Evolutionary conservation across 2,888 invertebrate species (phyloP).

Genomic region (Trachelus iudaicus): DNA sequence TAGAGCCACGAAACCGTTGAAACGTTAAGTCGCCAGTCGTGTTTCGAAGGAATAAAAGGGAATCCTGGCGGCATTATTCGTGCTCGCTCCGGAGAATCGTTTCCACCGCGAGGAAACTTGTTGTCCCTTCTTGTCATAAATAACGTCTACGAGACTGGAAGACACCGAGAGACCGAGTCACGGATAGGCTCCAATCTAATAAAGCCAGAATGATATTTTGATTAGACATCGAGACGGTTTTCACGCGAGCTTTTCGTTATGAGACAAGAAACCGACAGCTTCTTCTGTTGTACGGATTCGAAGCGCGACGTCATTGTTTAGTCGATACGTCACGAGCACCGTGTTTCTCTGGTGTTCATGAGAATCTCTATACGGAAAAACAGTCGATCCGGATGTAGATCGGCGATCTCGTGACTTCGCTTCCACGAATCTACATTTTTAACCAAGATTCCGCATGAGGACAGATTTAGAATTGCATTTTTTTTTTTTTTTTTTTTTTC

Average conservation of each 20-base stretch:
- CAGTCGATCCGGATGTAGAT: too few relatives aligned
- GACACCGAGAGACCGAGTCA: background rate
- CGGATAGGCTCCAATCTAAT: too few relatives aligned
- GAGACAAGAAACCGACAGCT: too few relatives aligned
- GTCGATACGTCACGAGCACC: conserved; percentile 45
- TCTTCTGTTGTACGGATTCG: too few relatives aligned
- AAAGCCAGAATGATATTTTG: background rate
- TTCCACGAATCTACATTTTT: too few relatives aligned
- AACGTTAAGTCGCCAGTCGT: background rate
- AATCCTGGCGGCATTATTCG: background rate
- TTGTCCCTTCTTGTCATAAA: background rate
- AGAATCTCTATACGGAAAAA: too few relatives aligned
- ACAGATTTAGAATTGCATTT: too few relatives aligned
- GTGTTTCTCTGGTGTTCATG: too few relatives aligned
- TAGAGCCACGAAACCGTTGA: background rate
- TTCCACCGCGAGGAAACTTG: background rate
- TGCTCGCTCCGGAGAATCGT: background rate
- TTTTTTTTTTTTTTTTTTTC: background rate
- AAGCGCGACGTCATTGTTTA: conserved; percentile 55
- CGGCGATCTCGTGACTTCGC: too few relatives aligned
- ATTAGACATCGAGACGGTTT: conserved; percentile 31
- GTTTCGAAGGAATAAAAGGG: background rate
- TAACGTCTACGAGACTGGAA: background rate
- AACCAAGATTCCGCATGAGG: too few relatives aligned
- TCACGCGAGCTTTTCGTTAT: conserved; percentile 47